Evolutionary conservation across 1,140 invertebrate genomes (phyloP).

Genomic region (Drosophila carrolli): DNA sequence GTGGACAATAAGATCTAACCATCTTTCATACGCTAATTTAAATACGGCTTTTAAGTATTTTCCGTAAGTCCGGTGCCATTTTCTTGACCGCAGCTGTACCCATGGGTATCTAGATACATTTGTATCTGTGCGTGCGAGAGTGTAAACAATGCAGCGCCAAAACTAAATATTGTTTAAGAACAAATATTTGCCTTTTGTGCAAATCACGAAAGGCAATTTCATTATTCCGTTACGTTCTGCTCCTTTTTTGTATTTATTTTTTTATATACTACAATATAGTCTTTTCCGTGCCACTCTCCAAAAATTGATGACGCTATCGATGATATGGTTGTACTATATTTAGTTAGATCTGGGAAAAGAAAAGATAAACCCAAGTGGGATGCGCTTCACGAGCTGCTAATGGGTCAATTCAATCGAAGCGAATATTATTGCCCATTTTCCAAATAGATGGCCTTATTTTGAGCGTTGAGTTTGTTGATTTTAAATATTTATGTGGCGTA

Average conservation of each 20-base stretch:
- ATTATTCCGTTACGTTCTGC: conserved; percentile 32
- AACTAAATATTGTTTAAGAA: conserved; percentile 83
- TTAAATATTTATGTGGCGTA: conserved; percentile 34
- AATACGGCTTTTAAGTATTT: no score
- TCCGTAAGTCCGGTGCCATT: not conserved
- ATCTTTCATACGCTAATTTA: no score
- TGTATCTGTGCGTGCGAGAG: conserved; percentile 44
- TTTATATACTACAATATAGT: conserved; percentile 9
- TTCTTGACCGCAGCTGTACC: not conserved
- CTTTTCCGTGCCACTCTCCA: conserved; percentile 19
- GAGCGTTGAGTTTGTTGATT: conserved; percentile 23
- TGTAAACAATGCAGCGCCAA: conserved; percentile 78
- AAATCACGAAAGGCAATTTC: conserved; percentile 56
- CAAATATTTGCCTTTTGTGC: conserved; percentile 79
- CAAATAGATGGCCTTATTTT: conserved; percentile 32
- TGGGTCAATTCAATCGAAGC: conserved; percentile 77
- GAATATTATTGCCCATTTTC: conserved; percentile 49
- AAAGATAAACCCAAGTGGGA: conserved; percentile 48
- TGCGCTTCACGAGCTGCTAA: conserved; percentile 79
- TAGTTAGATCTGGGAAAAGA: conserved; percentile 47
- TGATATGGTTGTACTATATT: conserved; percentile 58
- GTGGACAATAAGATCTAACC: no score
- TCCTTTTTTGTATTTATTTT: conserved; percentile 22
- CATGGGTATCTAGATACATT: conserved; percentile 24
- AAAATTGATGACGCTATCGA: conserved; percentile 70